Conservation (phyloP, 2,888 invertebrate species). For the Caenorhabditis panamensis region DNA sequence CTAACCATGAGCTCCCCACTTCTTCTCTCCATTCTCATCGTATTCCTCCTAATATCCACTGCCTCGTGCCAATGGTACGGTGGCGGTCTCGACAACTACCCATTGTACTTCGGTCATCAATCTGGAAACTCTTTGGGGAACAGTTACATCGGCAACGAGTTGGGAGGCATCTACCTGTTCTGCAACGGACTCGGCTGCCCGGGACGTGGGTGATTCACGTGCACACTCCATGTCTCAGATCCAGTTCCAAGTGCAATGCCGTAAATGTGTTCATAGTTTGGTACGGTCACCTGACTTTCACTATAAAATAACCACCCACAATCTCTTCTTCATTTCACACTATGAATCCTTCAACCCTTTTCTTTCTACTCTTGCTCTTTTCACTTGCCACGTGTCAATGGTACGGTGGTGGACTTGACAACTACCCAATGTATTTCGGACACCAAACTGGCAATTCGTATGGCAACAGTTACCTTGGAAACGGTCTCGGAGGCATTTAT, state of each 20-base stretch:
- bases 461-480: slow-evolving; percentile 50
- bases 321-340: background rate
- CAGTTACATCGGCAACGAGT: slow-evolving; percentile 41
- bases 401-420: slow-evolving; percentile 47
- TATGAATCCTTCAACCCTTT: background rate
- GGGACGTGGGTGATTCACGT: slow-evolving; percentile 33
- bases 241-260: slow-evolving; percentile 1
- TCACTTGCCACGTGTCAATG: slow-evolving; percentile 33
- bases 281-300: no score
- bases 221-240: background rate
- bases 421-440: slow-evolving; percentile 33
- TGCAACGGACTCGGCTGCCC: slow-evolving; percentile 54
- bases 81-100: slow-evolving; percentile 43
- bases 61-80: slow-evolving; percentile 43
- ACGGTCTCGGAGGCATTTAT: slow-evolving; percentile 39
- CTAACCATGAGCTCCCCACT: background rate
- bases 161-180: slow-evolving; percentile 38
- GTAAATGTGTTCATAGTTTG: slow-evolving; percentile 4
- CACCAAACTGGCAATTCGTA: slow-evolving; percentile 44
- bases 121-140: slow-evolving; percentile 45
- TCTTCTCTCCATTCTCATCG: background rate
- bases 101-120: slow-evolving; percentile 41
- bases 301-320: background rate
- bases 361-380: background rate
- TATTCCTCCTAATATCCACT: slow-evolving; percentile 3